phyloP scores from a whole-genome alignment of 2,888 invertebrate genomes.

The Erebia palarica region DNA sequence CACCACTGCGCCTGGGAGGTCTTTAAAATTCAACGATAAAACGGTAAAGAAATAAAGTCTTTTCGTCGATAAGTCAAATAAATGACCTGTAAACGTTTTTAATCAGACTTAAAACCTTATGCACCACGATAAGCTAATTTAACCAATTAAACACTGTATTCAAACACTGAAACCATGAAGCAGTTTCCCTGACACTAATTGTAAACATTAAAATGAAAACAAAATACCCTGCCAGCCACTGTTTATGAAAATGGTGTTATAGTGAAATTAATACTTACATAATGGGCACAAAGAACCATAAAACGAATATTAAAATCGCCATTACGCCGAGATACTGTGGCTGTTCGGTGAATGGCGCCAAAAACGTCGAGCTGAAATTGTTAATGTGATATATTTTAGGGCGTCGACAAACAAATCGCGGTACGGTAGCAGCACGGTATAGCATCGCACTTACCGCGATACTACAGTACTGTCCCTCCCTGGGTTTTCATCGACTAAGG shows the following conservation, averaged over 20 bases:
- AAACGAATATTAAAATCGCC: conserved; percentile 83
- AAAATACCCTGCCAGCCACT: conserved; percentile 34
- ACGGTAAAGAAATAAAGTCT: background rate
- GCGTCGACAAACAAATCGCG: conserved; percentile 7
- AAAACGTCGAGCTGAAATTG: conserved; percentile 79
- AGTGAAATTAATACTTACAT: conserved; percentile 77
- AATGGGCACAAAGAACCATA: conserved; percentile 85
- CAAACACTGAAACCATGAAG: conserved; percentile 27
- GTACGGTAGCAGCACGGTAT: background rate
- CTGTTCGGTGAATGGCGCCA: conserved; percentile 83
- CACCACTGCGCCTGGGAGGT: too few species aligned
- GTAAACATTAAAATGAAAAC: conserved; percentile 34
- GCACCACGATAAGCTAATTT: conserved; percentile 16
- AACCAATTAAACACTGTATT: conserved; percentile 20
- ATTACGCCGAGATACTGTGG: conserved; percentile 85
- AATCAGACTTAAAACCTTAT: background rate
- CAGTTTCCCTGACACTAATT: conserved; percentile 34
- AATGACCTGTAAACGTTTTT: conserved; percentile 1
- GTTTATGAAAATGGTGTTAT: conserved; percentile 42
- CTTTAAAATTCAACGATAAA: background rate
- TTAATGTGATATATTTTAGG: conserved; percentile 42
- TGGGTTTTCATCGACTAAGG: too few species aligned
- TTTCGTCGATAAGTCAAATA: background rate
- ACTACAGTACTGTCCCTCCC: too few species aligned
- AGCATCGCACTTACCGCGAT: background rate